Conservation (phyloP, 1,140 invertebrate species). For the Platyscapa corneri region DNA sequence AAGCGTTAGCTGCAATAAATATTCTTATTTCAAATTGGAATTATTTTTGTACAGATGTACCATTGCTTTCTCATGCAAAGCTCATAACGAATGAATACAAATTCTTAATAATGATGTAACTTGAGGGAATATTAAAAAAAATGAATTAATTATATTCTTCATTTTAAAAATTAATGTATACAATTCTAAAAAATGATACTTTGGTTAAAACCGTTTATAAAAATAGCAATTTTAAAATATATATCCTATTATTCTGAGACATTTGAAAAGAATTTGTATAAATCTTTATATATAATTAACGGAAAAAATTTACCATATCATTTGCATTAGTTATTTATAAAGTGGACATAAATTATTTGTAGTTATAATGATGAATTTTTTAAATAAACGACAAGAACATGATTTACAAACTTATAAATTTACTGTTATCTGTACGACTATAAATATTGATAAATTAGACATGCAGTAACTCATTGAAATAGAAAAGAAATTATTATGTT, state of each 20-base stretch:
- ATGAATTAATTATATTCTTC: background rate
- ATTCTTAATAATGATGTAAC: no score
- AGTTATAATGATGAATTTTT: conserved; percentile 34
- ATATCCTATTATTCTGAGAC: background rate
- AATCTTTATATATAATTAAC: conserved; percentile 6
- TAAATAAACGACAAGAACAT: conserved; percentile 8
- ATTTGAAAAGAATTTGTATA: background rate
- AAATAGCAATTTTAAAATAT: background rate
- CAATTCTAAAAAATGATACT: background rate
- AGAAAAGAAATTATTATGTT: conserved; percentile 13
- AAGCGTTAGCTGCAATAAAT: no score
- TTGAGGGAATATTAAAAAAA: no score
- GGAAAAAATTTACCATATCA: background rate
- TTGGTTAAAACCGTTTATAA: background rate
- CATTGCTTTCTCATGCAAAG: no score
- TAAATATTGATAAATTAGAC: conserved; percentile 35
- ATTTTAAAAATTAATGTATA: background rate
- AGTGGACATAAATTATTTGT: conserved; percentile 28
- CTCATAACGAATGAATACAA: no score
- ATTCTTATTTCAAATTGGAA: no score
- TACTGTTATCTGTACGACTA: conserved; percentile 27
- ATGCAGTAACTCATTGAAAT: conserved; percentile 31
- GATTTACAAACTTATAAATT: conserved; percentile 43
- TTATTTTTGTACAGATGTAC: no score
- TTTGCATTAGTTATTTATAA: conserved; percentile 39